Conservation (phyloP, 1,140 invertebrate genomes). For the Bilobella aurantiaca region DNA sequence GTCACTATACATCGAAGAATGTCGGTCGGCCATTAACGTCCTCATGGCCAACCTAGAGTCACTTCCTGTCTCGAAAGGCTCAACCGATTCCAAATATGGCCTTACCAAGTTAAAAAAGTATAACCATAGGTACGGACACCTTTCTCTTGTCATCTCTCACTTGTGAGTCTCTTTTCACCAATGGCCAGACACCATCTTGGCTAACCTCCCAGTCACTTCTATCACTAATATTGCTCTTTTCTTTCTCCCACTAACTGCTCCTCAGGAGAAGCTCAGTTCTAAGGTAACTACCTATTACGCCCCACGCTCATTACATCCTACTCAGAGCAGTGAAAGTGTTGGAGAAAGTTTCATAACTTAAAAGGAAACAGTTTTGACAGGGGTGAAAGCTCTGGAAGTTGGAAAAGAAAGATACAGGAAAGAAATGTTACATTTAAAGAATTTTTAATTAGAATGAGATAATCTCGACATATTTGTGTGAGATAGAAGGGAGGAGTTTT, state of each 20-base stretch:
- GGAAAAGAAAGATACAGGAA: no score
- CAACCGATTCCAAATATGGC: conserved; percentile 94
- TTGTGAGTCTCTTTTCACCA: conserved; percentile 3
- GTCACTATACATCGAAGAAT: conserved; percentile 94
- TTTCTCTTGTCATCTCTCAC: conserved; percentile 12
- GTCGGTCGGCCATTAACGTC: conserved; percentile 93
- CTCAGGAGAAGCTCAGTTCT: conserved; percentile 36
- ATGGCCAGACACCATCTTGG: no score
- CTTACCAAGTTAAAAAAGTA: conserved; percentile 89
- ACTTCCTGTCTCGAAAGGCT: conserved; percentile 92
- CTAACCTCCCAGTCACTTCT: no score
- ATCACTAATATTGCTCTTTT: conserved; percentile 20
- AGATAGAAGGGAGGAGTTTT: no score
- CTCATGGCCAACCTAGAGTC: conserved; percentile 98
- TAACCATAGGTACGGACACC: conserved; percentile 74
- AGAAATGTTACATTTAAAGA: no score
- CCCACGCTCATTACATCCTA: no score
- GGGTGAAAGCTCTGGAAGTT: no score
- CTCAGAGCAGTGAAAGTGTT: no score
- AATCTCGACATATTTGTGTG: no score
- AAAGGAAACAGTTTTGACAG: no score
- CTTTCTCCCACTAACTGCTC: conserved; percentile 18
- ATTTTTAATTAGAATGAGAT: no score
- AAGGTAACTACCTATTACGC: conserved; percentile 30
- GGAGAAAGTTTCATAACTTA: no score